Percentiles rank a stretch among this genome's conserved stretches.
Conservation (phyloP, 2,113 vertebrate species). For the Mustela lutreola region DNA sequence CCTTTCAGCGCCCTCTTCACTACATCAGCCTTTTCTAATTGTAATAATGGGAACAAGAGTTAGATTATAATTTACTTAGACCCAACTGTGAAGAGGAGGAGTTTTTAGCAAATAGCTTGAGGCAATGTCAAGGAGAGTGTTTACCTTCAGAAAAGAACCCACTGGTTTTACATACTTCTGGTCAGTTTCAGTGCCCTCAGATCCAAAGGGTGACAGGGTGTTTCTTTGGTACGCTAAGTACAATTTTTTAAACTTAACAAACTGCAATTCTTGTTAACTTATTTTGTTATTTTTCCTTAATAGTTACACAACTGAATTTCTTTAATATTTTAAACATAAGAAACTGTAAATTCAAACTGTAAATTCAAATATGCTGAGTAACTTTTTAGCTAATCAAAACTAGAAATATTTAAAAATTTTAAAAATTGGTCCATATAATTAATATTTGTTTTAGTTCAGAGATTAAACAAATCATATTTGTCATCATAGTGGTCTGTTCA, state of each 20-base stretch:
- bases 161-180: not conserved
- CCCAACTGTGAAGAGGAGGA: not conserved
- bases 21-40: not conserved
- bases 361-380: not conserved
- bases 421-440: not conserved
- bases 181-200: not conserved
- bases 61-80: not conserved
- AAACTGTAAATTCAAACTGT: conserved; percentile 2
- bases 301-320: not conserved
- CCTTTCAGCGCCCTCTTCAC: not conserved
- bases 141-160: not conserved
- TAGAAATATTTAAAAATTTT: not conserved
- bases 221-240: not conserved
- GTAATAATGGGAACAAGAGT: not conserved
- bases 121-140: not conserved
- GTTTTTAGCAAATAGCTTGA: not conserved
- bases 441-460: conserved; percentile 24
- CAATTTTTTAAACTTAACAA: not conserved
- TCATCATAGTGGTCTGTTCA: not conserved
- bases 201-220: not conserved
- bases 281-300: not conserved
- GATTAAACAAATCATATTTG: conserved; percentile 38
- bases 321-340: not conserved
- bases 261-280: not conserved
- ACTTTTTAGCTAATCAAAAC: not conserved